Percentiles rank a stretch among this genome's conserved stretches.
Evolutionary conservation across 2,113 vertebrate genomes (phyloP).

Genomic region (Equus przewalskii): DNA sequence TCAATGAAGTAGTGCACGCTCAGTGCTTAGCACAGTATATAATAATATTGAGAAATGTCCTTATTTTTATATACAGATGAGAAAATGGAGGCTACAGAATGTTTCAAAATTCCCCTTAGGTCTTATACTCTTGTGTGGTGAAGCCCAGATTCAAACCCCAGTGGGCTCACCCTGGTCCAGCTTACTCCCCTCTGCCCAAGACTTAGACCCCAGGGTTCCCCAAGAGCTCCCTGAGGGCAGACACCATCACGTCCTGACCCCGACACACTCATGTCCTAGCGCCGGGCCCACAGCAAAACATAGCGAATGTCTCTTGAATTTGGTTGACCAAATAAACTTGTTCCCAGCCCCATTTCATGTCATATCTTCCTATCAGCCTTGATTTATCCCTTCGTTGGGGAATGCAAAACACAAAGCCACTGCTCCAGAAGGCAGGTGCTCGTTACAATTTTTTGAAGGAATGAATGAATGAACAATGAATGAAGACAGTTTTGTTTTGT

Average conservation of each 20-base stretch:
- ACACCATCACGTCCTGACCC: accelerated
- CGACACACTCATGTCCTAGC: background rate
- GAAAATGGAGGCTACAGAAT: background rate
- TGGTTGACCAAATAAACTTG: background rate
- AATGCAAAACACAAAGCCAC: background rate
- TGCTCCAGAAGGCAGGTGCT: background rate
- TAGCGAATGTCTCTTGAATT: background rate
- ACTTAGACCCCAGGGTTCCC: background rate
- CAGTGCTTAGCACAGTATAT: background rate
- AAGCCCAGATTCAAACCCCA: background rate
- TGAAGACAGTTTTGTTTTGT: background rate
- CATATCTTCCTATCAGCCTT: background rate
- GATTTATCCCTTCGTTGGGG: background rate
- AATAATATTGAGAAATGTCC: background rate
- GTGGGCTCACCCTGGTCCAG: background rate
- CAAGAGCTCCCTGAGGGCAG: background rate
- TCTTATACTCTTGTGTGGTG: background rate
- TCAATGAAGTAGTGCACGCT: background rate
- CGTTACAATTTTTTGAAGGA: background rate
- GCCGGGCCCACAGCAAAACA: background rate
- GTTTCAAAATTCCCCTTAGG: background rate
- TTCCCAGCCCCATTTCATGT: background rate
- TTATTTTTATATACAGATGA: background rate
- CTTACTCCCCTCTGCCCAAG: accelerated
- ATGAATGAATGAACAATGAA: background rate